Evolutionary conservation across 2,888 invertebrate species (phyloP), one percentile per base, ranked within the genome.

Genomic region (Polylopha cassiicola): DNA sequence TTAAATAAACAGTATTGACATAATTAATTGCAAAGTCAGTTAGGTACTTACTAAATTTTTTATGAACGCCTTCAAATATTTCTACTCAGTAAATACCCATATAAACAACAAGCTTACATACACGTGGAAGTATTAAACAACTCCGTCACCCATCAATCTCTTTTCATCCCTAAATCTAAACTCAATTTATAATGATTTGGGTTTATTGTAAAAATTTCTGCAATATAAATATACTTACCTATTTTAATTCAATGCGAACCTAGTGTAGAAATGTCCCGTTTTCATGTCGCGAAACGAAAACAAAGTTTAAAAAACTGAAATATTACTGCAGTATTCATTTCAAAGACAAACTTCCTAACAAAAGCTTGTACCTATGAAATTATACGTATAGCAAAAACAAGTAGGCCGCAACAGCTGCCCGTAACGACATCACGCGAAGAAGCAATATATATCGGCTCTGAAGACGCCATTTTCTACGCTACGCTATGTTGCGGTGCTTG

Each of bases 351-450:
- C 41, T 41, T 26, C 16, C n/a, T 8, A 39, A 31, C 32, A 31
- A 41, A 37, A 37, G 9, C 11, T 31, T 10, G 16, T 8, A n/a
- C 36, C 37, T 14, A 65, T 58, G 49, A 59, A 66, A 71, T 33
- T 39, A 34, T 23, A 41, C 17, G 39, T 41, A 36, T 36, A 41
- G 41, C 66, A 73, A 77, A 75, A 77, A 78, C 74, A 70, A 71
- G 73, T 71, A 65, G 69, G 73, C 63, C 59, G 65, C 59, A 72
- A 66, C 84, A 81, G 80, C 77, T 84, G 84, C 55, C 47, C 47
- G 61, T 80, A 84, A 84, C 80, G 82, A 84, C 74, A 61, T 73
- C 82, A 84, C 81, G 81, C 79, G 73, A 80, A 72, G 66, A 74
- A 73, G 77, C 79, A 74, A 84, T 84, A 84, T 82, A 80, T 82